Base-by-base conservation (phyloP, 2,113 vertebrate species). In the Verasper variegatus region DNA sequence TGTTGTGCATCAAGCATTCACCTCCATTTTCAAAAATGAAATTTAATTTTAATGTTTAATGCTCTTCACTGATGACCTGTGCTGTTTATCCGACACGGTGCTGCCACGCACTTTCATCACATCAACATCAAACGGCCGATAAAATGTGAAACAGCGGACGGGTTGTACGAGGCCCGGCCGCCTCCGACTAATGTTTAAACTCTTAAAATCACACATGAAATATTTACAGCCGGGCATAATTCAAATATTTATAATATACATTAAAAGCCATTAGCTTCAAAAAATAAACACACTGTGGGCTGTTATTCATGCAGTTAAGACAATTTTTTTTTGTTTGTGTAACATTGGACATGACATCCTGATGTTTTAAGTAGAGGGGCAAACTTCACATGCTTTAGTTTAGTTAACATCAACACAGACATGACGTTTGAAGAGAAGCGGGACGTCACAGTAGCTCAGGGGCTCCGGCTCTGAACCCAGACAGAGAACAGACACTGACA, bases 211-310 rank as follows among this genome's bases (percentile, higher is more conserved):
- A 79, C 75, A 68, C 91, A 94, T 95, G 42, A 94, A 95, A 92
- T 93, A 95, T 95, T 94, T 59, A 95, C 67, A 17, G 55, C 10
- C 77, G 51, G 84, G 73, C 88, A 93, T 94, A 91, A 94, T 94
- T 95, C 78, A 95, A 90, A 93, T 93, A 94, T 94, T 94, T 93
- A 94, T 92, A 92, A 92, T 89, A 92, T 92, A 93, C 93, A 95
- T 95, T 95, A 95, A 95, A 94, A 93, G 80, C 92, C 93, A 94
- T 94, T 94, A 91, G 88, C 86, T 84, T 94, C 71, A 83, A 91
- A 94, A 31, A 93, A 75, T 88, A 92, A 93, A 92, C 88, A 88
- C 86, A 71, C 83, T 70, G 78, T 26, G 74, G 78, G 74, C 83
- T 84, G 73, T 80, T 89, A 76, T 72, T 61, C 71, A 55, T 68